Base-by-base conservation (phyloP, 2,888 invertebrate genomes). In the Cheilosia urbana region DNA sequence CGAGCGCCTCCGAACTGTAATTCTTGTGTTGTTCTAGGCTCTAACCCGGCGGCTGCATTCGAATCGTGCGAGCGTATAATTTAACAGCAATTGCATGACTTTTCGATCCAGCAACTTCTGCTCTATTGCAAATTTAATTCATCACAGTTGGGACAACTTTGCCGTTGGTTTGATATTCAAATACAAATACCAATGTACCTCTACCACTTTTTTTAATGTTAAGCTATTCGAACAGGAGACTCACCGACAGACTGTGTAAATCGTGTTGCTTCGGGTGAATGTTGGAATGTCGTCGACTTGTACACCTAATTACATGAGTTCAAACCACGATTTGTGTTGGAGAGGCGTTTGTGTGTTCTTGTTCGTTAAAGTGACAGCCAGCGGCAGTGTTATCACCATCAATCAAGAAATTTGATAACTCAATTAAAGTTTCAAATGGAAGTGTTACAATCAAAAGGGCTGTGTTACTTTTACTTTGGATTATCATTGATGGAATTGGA, bases 161-260 rank as follows among this genome's bases (percentile, higher is more conserved):
- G 19, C 19, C 24, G 15, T 15, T 24, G 51, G 11, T 2, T 51
- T 15, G 51, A 15, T 24, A 51, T 51, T 21, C 21, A 51, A 51
- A 27, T n/a, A 63, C 21, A 51, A 51, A 27, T n/a, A 63, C 3
- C 11, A 37, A 37, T 13, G 13, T 37, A 37, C 37, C 15, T 30
- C 42, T n/a, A n/a, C 60, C n/a, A 60, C 40, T 40, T 42, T 27
- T 47, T 51, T 21, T 4, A 49, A 53, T 68, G 24, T 42, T 60
- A 45, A 65, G 63, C 57, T 65, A 77, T 37, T 37, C 77, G 71
- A 77, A 81, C 77, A 45, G 30, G 24, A 69, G 58, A 65, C 76
- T 69, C 76, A 71, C 76, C 69, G 65, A 53, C 65, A 76, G 76
- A 71, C 76, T 37, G 19, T 65, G 62, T 62, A 75, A 81, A 34